phyloP scores from a whole-genome alignment of 2,113 vertebrate species.

The Cyprinodon variegatus region DNA sequence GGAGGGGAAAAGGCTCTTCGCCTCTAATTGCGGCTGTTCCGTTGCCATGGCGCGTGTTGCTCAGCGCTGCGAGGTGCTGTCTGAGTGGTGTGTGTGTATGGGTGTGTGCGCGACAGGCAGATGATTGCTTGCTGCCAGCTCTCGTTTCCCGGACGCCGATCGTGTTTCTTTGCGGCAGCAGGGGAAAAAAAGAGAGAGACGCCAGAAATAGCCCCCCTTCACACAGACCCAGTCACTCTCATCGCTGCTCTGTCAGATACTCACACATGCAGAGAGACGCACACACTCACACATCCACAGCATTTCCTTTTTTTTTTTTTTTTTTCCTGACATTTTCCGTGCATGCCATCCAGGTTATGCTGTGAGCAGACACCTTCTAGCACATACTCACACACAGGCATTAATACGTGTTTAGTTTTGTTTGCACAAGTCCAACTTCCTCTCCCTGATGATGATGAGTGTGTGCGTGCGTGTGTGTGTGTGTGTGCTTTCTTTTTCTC shows the following conservation, averaged over 20 bases:
- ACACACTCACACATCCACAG: constrained; percentile 32
- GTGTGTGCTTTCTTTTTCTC: constrained; percentile 50
- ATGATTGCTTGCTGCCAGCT: constrained; percentile 80
- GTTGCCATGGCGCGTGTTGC: constrained; percentile 81
- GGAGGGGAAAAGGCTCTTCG: constrained; percentile 78
- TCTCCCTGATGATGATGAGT: not conserved
- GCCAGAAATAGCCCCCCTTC: constrained; percentile 79
- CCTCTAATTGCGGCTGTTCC: constrained; percentile 81
- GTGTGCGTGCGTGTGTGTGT: constrained; percentile 36
- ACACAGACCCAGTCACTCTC: constrained; percentile 72
- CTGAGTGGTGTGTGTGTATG: constrained; percentile 43
- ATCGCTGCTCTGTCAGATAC: constrained; percentile 64
- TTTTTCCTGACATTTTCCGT: constrained; percentile 46
- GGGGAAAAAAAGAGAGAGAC: constrained; percentile 58
- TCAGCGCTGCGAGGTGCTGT: constrained; percentile 68
- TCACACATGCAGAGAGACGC: constrained; percentile 38
- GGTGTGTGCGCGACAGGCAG: constrained; percentile 72
- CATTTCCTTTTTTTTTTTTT: constrained; percentile 52
- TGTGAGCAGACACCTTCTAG: constrained; percentile 33
- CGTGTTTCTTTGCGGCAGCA: constrained; percentile 77
- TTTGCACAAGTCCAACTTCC: constrained; percentile 37
- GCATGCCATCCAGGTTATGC: constrained; percentile 57
- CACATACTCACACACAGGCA: constrained; percentile 1
- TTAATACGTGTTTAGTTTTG: constrained; percentile 24
- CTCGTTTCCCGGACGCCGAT: constrained; percentile 78